Percentiles rank a stretch among this genome's conserved stretches.
phyloP scores from a whole-genome alignment of 2,888 invertebrate species.

The Actias luna region DNA sequence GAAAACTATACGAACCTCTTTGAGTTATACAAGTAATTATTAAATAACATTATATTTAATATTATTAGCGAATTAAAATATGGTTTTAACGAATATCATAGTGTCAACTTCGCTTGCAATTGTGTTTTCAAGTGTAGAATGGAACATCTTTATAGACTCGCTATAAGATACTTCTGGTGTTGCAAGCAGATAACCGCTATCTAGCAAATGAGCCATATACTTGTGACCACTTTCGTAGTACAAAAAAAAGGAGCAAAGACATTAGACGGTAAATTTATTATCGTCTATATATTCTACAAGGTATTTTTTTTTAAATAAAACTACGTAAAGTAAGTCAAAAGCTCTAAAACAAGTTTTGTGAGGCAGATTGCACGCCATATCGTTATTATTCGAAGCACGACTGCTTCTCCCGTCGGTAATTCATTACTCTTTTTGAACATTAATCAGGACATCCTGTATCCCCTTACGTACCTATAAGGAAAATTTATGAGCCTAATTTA shows the following conservation, averaged over 20 bases:
- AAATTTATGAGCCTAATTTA: conserved; percentile 25
- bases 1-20: no score
- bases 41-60: no score
- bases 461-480: conserved; percentile 32
- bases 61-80: no score
- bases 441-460: conserved; percentile 42
- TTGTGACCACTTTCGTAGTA: no score
- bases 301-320: neutral
- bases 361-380: conserved; percentile 28
- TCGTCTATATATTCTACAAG: neutral
- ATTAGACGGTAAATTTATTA: neutral
- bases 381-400: conserved; percentile 41
- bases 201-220: no score
- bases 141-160: no score
- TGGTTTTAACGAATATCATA: no score
- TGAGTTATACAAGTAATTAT: no score
- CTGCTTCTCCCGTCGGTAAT: conserved; percentile 38
- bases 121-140: no score
- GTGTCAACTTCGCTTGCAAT: no score
- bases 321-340: neutral
- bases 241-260: neutral
- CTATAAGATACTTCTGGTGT: no score
- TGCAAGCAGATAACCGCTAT: no score
- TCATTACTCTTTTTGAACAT: conserved; percentile 49
- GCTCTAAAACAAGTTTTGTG: conserved; percentile 19